These are phyloP conservation scores for Novumbra hubbsi DNA, from an alignment of 2,797 vertebrate genomes.

Conservation along the genomic window DNA sequence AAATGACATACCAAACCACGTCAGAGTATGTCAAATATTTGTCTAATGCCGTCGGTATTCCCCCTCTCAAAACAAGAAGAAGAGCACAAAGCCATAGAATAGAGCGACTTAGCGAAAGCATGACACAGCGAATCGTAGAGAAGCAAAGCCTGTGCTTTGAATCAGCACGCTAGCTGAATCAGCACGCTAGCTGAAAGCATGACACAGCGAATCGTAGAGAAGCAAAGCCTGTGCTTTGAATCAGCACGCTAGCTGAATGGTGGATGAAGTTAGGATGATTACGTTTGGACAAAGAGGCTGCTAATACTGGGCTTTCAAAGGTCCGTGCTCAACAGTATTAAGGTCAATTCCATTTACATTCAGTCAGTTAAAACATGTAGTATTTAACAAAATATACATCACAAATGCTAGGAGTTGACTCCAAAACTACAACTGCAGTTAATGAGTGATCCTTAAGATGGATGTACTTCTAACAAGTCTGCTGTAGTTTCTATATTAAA, in stretches of 20 bases:
- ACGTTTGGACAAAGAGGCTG: slow-evolving; percentile 16
- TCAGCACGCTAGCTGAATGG: not conserved
- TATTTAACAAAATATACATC: not conserved
- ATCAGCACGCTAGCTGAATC: not conserved
- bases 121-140: not conserved
- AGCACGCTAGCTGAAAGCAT: too few species aligned
- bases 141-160: not conserved
- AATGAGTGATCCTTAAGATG: not conserved
- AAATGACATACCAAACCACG: not conserved
- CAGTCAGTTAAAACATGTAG: not conserved
- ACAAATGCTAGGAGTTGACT: not conserved
- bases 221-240: not conserved
- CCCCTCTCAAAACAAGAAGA: not conserved
- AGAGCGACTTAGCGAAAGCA: slow-evolving; percentile 16
- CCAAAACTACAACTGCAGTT: not conserved
- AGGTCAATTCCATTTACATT: not conserved
- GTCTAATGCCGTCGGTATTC: not conserved
- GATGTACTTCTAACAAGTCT: not conserved
- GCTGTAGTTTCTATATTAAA: not conserved
- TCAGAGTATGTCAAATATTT: not conserved
- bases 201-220: not conserved
- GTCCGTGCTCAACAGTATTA: not conserved
- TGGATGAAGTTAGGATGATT: not conserved
- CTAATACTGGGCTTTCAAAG: not conserved
- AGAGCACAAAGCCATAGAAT: not conserved